Conservation (phyloP, 35 echinoderm and acorn worm genomes). For the Anneissia japonica region DNA sequence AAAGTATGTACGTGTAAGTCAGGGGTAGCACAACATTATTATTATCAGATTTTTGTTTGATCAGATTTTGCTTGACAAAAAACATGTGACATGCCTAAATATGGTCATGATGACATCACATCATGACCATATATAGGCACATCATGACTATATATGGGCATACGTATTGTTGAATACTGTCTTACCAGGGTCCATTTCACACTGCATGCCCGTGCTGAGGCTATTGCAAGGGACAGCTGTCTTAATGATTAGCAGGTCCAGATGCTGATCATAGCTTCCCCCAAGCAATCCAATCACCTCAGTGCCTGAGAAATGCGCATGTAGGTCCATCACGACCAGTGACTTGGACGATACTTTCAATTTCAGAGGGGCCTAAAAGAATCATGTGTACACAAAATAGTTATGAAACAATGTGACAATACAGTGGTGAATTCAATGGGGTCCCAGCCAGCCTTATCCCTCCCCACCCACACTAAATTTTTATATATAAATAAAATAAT, state of each 20-base stretch:
- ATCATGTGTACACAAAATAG: too few relatives aligned
- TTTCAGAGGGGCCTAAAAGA: background rate
- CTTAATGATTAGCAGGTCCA: constrained; percentile 7
- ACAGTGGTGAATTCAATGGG: background rate
- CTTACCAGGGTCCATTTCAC: constrained; percentile 99
- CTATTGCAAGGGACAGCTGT: constrained; percentile 79
- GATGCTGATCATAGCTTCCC: constrained; percentile 41
- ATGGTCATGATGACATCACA: too few relatives aligned
- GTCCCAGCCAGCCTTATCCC: background rate
- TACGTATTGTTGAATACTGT: too few relatives aligned
- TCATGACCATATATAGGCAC: too few relatives aligned
- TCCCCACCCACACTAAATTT: background rate
- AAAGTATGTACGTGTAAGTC: background rate
- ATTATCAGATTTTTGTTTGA: too few relatives aligned
- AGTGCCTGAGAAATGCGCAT: constrained; percentile 75
- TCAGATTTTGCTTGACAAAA: too few relatives aligned
- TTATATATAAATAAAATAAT: background rate
- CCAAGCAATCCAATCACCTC: constrained; percentile 85
- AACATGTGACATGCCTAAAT: too few relatives aligned
- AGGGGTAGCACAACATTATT: background rate
- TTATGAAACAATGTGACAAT: background rate
- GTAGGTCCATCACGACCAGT: constrained; percentile 17
- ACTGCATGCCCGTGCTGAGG: constrained; percentile 90
- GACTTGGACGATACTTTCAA: background rate
- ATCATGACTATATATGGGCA: too few relatives aligned